Conservation (phyloP, 2,113 vertebrate genomes). For the Tenebrosternarchus preto region DNA sequence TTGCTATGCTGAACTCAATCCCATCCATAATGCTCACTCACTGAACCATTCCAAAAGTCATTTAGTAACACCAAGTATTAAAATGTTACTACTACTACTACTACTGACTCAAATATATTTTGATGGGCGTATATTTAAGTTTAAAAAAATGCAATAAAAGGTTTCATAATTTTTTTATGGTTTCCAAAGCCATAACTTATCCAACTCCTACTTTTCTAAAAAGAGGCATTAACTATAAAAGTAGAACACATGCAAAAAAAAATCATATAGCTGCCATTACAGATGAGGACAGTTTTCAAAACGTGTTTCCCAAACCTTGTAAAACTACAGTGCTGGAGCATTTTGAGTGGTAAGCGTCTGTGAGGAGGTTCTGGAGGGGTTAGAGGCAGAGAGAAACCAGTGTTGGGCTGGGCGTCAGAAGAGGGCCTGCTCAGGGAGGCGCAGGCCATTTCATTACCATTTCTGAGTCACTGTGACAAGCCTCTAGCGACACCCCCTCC, state of each 20-base stretch:
- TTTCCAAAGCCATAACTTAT: neutral
- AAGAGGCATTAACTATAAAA: neutral
- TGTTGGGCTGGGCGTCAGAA: constrained; percentile 58
- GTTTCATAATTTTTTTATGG: neutral
- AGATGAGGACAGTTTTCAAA: constrained; percentile 47
- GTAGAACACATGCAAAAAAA: neutral
- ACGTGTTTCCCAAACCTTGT: constrained; percentile 44
- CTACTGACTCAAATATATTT: neutral
- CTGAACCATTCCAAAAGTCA: no score
- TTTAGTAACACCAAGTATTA: no score
- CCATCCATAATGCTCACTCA: no score
- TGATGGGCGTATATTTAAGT: neutral
- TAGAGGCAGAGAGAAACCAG: constrained; percentile 73
- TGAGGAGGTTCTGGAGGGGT: constrained; percentile 71
- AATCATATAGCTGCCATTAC: constrained; percentile 17
- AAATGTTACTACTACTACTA: neutral
- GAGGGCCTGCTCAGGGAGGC: constrained; percentile 52
- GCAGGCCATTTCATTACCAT: constrained; percentile 87
- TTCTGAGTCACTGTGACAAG: constrained; percentile 99
- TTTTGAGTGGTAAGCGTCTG: constrained; percentile 68
- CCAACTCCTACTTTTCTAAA: neutral
- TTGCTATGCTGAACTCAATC: neutral
- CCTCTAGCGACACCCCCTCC: constrained; percentile 80
- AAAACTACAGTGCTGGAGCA: constrained; percentile 64
- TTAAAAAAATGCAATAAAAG: neutral